Base-by-base conservation (phyloP, 2,797 vertebrate genomes). In the Bucorvus abyssinicus region DNA sequence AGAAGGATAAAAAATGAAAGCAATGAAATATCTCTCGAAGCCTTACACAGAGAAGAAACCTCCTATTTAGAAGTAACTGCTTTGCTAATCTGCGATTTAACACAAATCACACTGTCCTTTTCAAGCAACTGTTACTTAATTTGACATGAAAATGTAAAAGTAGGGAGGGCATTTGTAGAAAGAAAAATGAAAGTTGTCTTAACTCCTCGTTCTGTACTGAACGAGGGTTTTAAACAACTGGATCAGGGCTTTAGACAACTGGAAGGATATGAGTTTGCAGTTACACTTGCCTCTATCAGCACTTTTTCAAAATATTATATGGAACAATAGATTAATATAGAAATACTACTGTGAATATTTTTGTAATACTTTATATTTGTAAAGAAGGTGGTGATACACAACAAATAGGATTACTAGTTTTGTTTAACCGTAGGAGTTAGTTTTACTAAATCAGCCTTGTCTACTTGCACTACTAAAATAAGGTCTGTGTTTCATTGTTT, bases 281-380 rank as follows among this genome's bases (percentile, higher is more conserved):
- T 85, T 89, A 34, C 78, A 83, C 50, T 90, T 94, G 78, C 34
- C 50, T 90, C 77, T 90, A 55, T 30, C 76, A 90, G 84, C 91
- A 90, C 94, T 83, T 93, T 97, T 82, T 89, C 68, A 93, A 80
- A 89, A 65, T 85, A 89, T n/a, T 59, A 75, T 73, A 76, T 61
- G 19, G 52, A 88, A 52, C 60, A 93, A 55, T 68, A 86, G 19
- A 93, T 84, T 93, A 76, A 69, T 88, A 34, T 22, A 93, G 32
- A 91, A 84, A 89, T 76, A 82, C 5, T 79, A 44, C 14, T 73
- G 16, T 64, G 74, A 77, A 57, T 96, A 96, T 96, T 97, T 97
- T 97, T 97, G 17, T 95, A 97, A 91, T 55, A 26, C 60, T 95
- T 91, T 88, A 59, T 96, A 96, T 95, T 95, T 95, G 40, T 83